Conservation (phyloP, 2,113 vertebrate genomes). For the Crotalus tigris region DNA sequence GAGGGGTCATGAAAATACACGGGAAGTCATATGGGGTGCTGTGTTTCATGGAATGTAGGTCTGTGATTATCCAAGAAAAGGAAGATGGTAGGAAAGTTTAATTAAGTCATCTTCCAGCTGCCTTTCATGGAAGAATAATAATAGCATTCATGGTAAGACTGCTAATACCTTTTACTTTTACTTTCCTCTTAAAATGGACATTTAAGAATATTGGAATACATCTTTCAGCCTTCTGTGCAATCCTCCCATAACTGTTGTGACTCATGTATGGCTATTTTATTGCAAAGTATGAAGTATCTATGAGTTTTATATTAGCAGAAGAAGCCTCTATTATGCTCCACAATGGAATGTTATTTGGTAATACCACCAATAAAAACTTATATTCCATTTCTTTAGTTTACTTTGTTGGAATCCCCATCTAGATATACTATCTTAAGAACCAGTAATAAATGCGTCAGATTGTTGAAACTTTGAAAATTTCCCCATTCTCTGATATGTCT, state of each 20-base stretch:
- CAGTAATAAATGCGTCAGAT: not conserved
- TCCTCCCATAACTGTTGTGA: not conserved
- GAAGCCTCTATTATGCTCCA: not conserved
- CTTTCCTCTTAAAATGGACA: not conserved
- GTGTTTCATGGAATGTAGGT: not conserved
- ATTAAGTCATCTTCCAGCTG: not conserved
- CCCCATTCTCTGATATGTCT: not conserved
- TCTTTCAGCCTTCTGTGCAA: too few species aligned
- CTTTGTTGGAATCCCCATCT: not conserved
- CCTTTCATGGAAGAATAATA: not conserved
- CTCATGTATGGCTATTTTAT: not conserved
- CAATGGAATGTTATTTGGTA: constrained; percentile 27
- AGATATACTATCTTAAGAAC: constrained; percentile 25
- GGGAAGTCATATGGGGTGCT: not conserved
- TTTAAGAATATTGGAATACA: not conserved
- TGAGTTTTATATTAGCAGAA: not conserved
- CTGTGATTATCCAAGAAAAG: not conserved
- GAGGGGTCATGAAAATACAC: not conserved
- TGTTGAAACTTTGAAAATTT: constrained; percentile 26
- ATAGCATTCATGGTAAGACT: not conserved
- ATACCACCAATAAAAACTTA: constrained; percentile 9
- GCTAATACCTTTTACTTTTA: not conserved
- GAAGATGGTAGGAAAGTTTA: not conserved
- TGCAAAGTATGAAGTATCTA: not conserved
- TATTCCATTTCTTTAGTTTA: not conserved